Evolutionary conservation across 2,888 invertebrate genomes (phyloP).

Genomic region (Trilocha varians): DNA sequence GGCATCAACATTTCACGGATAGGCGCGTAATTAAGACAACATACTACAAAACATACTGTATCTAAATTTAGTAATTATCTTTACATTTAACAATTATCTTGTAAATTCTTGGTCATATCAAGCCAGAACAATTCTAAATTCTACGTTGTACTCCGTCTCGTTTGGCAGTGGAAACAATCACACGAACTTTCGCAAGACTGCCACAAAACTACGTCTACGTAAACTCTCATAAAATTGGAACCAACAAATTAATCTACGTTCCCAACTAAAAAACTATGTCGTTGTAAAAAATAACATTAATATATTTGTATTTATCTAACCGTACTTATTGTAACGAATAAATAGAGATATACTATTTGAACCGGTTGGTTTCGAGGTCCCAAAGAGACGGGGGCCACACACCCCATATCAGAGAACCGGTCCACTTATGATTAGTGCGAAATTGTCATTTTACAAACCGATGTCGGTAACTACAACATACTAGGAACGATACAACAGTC

Average conservation of each 20-base stretch:
- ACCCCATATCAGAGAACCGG: too few species aligned
- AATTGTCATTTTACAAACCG: neutral
- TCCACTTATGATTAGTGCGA: too few species aligned
- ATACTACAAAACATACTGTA: too few species aligned
- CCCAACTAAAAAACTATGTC: conserved; percentile 19
- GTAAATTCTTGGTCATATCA: neutral
- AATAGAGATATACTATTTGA: conserved; percentile 49
- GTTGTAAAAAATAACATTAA: conserved; percentile 38
- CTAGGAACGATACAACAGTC: conserved; percentile 53
- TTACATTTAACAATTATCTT: too few species aligned
- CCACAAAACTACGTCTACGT: conserved; percentile 21
- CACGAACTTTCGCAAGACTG: conserved; percentile 18
- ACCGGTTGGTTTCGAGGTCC: too few species aligned
- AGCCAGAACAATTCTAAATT: conserved; percentile 19
- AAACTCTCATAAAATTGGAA: conserved; percentile 6
- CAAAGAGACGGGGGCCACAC: too few species aligned
- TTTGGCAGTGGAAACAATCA: conserved; percentile 53
- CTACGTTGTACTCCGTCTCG: conserved; percentile 53
- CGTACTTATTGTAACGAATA: conserved; percentile 44
- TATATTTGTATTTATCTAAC: conserved; percentile 28
- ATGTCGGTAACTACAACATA: conserved; percentile 39
- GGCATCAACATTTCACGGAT: too few species aligned
- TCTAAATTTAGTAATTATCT: too few species aligned
- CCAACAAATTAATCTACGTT: conserved; percentile 10
- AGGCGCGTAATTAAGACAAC: too few species aligned